Evolutionary conservation across 2,888 invertebrate genomes (phyloP), one percentile per base, ranked within the genome.

Genomic region (Leistus spinibarbis): DNA sequence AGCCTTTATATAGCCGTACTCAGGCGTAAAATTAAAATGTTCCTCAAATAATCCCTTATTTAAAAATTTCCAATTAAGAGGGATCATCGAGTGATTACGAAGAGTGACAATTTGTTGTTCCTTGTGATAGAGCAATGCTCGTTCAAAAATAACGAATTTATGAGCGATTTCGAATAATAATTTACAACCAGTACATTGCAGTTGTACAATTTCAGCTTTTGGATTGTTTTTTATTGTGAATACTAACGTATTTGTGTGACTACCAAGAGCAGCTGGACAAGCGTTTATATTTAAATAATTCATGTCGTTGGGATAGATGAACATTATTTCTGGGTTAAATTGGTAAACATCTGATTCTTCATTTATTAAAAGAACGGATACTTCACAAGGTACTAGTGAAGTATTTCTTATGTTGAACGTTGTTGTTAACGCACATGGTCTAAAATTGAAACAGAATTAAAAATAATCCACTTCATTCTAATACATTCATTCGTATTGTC

Each of bases 211-310:
- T 53, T 89, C 85, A 54, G 90, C 86, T 78, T 87, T 86, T 0
- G 91, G 90, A 81, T 91, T 91, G 79, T 91, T 87, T 80, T 88
- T 88, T 1, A 90, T 81, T 2, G 84, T 81, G 1, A 88, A 75
- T 1, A 84, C 78, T 13, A 88, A 76, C 19, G 77, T 79, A 60
- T 84, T 82, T 0, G 80, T 76, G 67, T 83, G 80, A 1, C 69
- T 72, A n/a, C 86, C 86, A 1, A 82, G 69, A 70, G 80, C 79
- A 0, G 72, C 78, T 0, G 86, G 85, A 63, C 79, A 79, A 0
- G 86, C 85, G 10, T 80, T 81, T 7, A 88, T 70, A 5, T 76
- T 76, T 3, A 87, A 16, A 7, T 77, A 71, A 68, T 80, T 78
- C 40, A 80, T 80, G 62, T 81, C 78, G 4, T 81, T 80, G 0